Conservation (phyloP, 2,888 invertebrate genomes). For the Mesorhabditis belari region DNA sequence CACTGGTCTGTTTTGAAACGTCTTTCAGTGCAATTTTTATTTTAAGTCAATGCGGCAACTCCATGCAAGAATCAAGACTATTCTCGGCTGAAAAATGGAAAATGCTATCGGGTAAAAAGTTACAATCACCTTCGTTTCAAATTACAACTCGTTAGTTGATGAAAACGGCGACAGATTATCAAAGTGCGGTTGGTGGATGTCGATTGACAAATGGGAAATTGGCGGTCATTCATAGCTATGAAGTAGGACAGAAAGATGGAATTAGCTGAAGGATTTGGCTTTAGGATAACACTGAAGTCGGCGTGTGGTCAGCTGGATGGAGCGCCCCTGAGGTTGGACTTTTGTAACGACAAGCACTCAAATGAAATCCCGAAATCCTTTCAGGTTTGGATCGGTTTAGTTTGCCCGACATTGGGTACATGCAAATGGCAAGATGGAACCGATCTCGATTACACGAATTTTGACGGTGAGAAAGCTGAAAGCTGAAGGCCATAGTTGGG, state of each 20-base stretch:
- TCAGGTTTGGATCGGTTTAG: background rate
- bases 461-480: background rate
- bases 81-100: background rate
- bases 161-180: background rate
- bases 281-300: background rate
- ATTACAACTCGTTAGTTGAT: background rate
- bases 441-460: background rate
- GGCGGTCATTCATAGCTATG: background rate
- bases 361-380: too few relatives aligned
- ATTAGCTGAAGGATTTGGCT: too few relatives aligned
- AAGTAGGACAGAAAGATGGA: background rate
- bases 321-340: background rate
- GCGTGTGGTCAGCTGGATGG: background rate
- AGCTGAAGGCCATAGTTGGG: too few relatives aligned
- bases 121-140: background rate
- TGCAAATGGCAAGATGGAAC: background rate
- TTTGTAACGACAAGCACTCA: too few relatives aligned
- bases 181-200: background rate
- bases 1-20: too few relatives aligned
- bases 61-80: background rate
- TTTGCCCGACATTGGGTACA: background rate
- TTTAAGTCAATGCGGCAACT: too few relatives aligned
- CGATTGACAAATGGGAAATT: background rate
- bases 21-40: too few relatives aligned
- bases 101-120: background rate